phyloP scores from a whole-genome alignment of 1,140 invertebrate species.

The Geopemphigus sp. region DNA sequence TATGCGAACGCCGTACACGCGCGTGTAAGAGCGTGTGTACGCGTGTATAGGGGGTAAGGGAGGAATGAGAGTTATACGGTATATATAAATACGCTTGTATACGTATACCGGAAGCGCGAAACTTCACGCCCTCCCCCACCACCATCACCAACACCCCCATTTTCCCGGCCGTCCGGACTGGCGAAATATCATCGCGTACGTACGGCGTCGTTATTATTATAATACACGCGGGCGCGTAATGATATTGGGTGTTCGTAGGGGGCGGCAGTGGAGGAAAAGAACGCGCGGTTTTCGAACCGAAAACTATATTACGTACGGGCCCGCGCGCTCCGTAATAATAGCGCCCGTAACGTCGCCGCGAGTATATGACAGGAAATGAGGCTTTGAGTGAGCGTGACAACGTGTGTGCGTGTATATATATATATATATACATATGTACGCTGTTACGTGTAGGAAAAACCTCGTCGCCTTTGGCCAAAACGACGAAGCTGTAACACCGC shows the following conservation, averaged over 20 bases:
- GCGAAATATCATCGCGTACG: neutral
- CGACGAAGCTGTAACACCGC: too few relatives aligned
- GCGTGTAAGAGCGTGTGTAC: neutral
- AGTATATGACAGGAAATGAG: conserved; percentile 33
- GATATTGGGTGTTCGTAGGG: neutral
- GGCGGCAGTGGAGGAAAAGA: too few relatives aligned
- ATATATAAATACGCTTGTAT: neutral
- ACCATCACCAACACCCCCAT: too few relatives aligned
- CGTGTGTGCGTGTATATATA: neutral
- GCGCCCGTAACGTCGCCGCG: too few relatives aligned
- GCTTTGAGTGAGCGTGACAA: conserved; percentile 22
- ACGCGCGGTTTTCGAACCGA: neutral
- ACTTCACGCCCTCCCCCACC: neutral
- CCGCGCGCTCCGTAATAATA: too few relatives aligned
- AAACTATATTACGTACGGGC: neutral
- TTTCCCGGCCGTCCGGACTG: neutral
- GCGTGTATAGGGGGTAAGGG: too few relatives aligned
- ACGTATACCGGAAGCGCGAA: neutral
- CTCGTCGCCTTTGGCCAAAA: too few relatives aligned
- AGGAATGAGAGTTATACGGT: too few relatives aligned
- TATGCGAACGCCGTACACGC: conserved; percentile 18
- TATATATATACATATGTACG: neutral
- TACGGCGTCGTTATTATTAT: neutral
- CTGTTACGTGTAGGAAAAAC: too few relatives aligned
- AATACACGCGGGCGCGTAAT: neutral